These are phyloP conservation scores for Circus cinereus DNA, from an alignment of 2,797 vertebrate genomes.

Conservation along the genomic window DNA sequence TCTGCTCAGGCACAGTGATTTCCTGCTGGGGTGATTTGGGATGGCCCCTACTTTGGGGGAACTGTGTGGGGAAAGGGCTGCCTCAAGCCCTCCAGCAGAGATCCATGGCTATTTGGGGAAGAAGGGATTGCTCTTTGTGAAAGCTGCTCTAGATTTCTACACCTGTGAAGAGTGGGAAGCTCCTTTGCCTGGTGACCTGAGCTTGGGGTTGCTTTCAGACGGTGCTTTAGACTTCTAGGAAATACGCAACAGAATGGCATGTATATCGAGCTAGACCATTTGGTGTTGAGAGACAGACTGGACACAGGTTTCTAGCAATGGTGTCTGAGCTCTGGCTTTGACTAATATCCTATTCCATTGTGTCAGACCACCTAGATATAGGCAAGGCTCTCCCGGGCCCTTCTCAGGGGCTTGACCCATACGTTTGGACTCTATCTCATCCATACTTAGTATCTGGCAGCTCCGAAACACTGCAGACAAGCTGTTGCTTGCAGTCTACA, in stretches of 20 bases:
- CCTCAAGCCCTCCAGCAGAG: neutral
- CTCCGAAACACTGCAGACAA: neutral
- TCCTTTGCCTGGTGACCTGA: neutral
- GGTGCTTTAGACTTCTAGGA: neutral
- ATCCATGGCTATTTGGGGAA: rapidly evolving
- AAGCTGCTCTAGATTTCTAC: neutral
- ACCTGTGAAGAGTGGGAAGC: neutral
- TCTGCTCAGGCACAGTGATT: neutral
- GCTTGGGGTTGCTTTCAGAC: neutral
- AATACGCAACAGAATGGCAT: neutral
- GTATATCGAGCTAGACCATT: neutral
- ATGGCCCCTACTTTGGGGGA: neutral
- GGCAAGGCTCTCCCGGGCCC: neutral
- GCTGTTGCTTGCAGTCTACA: neutral
- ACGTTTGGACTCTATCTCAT: neutral
- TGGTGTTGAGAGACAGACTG: neutral
- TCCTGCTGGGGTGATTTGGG: neutral
- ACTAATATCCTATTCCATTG: neutral
- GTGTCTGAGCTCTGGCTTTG: neutral
- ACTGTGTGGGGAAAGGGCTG: neutral
- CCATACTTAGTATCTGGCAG: neutral
- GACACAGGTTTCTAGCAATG: neutral
- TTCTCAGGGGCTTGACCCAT: neutral
- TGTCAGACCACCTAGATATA: neutral
- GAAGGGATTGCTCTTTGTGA: neutral